Evolutionary conservation across 2,113 vertebrate genomes (phyloP), one percentile per base, ranked within the genome.

Genomic region (Microtus richardsoni): DNA sequence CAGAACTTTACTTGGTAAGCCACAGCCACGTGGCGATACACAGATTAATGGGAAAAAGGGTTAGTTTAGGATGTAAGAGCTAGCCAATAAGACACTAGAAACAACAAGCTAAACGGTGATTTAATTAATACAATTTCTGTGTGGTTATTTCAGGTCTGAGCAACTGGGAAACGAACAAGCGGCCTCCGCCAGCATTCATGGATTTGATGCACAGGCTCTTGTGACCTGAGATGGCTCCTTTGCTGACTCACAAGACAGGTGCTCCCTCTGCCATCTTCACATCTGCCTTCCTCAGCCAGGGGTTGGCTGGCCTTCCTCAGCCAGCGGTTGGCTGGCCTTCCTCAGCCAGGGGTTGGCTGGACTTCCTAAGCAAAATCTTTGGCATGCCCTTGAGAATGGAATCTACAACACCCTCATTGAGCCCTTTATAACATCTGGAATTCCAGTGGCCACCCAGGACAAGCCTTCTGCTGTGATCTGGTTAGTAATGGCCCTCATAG

Each of bases 131-230:
- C 54, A 54, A 16, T 54, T 54, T 54, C 54, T 17, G 54, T 54
- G 54, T 54, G 54, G 52, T 54, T 16, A 54, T 54, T 54, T 17
- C 14, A 54, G 52, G 14, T 54, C 4, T 54, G 52, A 54, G 14
- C 14, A 54, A 14, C 14, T 0, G 0, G 54, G 54, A 54, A 54
- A 17, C 0, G 16, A 54, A 54, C 3, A 54, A 54, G 16, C 4
- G 0, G 54, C 16, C 54, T 54, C 54, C 0, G 16, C 54, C 54
- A 54, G 4, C 54, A 54, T 54, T 54, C 54, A 54, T 0, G 0
- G 54, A 54, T 54, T 26, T 39, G 66, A 78, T 5, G 14, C 41
- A 14, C n/a, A 54, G 3, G 36, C 28, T 47, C 33, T 10, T 24
- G 28, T 3, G 12, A 52, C 9, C 54, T 12, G 49, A 3, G 66